Base-by-base conservation (phyloP, 1,140 invertebrate species). In the Saccostrea echinata region DNA sequence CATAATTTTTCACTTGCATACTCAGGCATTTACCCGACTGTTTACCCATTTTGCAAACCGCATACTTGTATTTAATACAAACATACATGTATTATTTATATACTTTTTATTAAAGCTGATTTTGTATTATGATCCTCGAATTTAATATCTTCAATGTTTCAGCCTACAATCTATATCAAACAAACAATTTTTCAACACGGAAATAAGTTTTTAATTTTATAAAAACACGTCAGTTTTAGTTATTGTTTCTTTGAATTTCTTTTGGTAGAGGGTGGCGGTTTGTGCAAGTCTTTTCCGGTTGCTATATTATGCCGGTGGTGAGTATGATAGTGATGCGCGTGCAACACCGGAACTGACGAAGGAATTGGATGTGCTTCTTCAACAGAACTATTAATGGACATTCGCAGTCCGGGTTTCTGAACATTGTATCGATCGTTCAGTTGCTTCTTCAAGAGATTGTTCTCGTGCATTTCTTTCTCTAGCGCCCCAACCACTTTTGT, bases 381-480 rank as follows among this genome's bases (percentile, higher is more conserved):
- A 76, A 30, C 27, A 30, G 68, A 76, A 33, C 11, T 76, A 16
- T 16, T 30, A 27, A 76, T 30, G 30, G 68, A 76, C 68, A 76
- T 76, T 27, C 68, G 68, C 11, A 76, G 27, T 76, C 68, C 68
- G 27, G 68, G 27, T 76, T 76, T 76, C 30, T 76, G 68, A 30
- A 76, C 30, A 30, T 30, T 27, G 68, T 30, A 76, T 76, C 57
- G 6, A n/a, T 88, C 83, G 18, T 51, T 80, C 33, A 85, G 30
- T 68, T 88, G 64, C 33, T 88, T 85, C 84, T 88, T 84, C n/a
- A 85, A 30, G 55, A 81, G 71, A 53, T 80, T 51, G 24, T 88
- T 88, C 52, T 88, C 83, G 27, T 88, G 64, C 51, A 85, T 85
- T 85, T 88, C 87, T 52, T 68, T 64, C 27, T 84, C 71, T 33